These are phyloP conservation scores for Lordiphosa collinella DNA, from an alignment of 1,140 invertebrate genomes.

Conservation along the genomic window DNA sequence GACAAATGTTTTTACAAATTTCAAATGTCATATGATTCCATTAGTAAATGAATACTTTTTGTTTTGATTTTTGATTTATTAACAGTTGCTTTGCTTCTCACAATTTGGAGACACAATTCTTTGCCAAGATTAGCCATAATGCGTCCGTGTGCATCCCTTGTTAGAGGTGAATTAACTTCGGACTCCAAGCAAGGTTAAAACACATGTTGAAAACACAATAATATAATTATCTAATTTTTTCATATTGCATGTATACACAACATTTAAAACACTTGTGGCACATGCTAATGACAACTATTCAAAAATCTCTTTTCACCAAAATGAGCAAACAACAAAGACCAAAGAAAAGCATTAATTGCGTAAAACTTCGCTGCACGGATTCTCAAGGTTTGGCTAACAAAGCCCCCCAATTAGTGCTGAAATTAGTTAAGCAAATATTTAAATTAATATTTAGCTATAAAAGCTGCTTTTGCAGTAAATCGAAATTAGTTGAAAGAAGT, in stretches of 20 bases:
- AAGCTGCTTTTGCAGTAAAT: not conserved
- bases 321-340: slow-evolving; percentile 30
- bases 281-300: slow-evolving; percentile 46
- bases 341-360: slow-evolving; percentile 17
- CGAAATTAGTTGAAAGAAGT: slow-evolving; percentile 28
- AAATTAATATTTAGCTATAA: slow-evolving; percentile 21
- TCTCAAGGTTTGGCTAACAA: slow-evolving; percentile 26
- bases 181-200: no score
- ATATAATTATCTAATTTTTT: not conserved
- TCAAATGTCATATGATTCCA: no score
- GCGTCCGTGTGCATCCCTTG: no score
- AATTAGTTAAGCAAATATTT: slow-evolving; percentile 37
- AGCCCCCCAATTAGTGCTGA: slow-evolving; percentile 19
- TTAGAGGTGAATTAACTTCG: no score
- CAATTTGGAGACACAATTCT: no score
- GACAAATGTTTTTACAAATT: no score
- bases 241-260: slow-evolving; percentile 3
- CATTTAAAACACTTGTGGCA: slow-evolving; percentile 27
- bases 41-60: no score
- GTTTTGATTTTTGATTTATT: no score
- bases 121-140: no score
- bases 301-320: slow-evolving; percentile 29
- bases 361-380: slow-evolving; percentile 34
- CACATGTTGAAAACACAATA: no score
- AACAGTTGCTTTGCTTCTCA: no score